Percentiles rank a stretch among this genome's conserved stretches.
phyloP scores from a whole-genome alignment of 2,888 invertebrate genomes.

The Clepsis dumicolana region DNA sequence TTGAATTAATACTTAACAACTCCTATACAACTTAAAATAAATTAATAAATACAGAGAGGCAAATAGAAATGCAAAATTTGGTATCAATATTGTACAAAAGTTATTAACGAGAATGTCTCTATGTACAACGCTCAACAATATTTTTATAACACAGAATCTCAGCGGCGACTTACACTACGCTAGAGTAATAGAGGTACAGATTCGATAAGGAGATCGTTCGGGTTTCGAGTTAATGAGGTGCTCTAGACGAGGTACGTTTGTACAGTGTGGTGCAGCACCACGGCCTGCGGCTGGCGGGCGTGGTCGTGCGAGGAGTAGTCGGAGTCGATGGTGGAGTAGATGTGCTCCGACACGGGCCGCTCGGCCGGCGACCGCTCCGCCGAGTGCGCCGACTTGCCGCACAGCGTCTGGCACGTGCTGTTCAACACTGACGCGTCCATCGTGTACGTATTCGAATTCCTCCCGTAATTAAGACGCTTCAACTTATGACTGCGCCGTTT shows the following conservation, averaged over 20 bases:
- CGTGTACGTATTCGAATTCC: slow-evolving; percentile 95
- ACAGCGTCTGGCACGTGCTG: slow-evolving; percentile 87
- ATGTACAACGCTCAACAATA: slow-evolving; percentile 76
- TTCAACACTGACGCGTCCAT: slow-evolving; percentile 89
- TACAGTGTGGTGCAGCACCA: slow-evolving; percentile 81
- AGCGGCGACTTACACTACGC: slow-evolving; percentile 70
- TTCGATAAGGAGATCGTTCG: slow-evolving; percentile 74
- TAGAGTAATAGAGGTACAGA: slow-evolving; percentile 61
- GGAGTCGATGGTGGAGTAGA: slow-evolving; percentile 96
- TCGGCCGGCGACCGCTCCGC: slow-evolving; percentile 87
- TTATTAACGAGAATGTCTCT: slow-evolving; percentile 74
- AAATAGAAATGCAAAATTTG: slow-evolving; percentile 83
- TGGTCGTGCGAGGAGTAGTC: slow-evolving; percentile 91
- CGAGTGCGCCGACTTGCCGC: slow-evolving; percentile 83
- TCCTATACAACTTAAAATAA: slow-evolving; percentile 69
- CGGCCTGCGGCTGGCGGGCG: slow-evolving; percentile 77
- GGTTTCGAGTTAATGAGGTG: slow-evolving; percentile 52
- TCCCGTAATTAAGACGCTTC: slow-evolving; percentile 89
- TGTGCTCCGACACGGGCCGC: slow-evolving; percentile 94
- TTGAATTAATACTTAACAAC: slow-evolving; percentile 83
- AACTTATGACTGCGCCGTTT: slow-evolving; percentile 87
- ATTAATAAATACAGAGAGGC: slow-evolving; percentile 82
- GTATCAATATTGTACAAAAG: slow-evolving; percentile 85
- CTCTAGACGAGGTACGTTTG: slow-evolving; percentile 74
- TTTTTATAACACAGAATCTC: slow-evolving; percentile 67